Evolutionary conservation across 2,888 invertebrate species (phyloP), one percentile per base, ranked within the genome.

Genomic region (Helicoverpa assulta): DNA sequence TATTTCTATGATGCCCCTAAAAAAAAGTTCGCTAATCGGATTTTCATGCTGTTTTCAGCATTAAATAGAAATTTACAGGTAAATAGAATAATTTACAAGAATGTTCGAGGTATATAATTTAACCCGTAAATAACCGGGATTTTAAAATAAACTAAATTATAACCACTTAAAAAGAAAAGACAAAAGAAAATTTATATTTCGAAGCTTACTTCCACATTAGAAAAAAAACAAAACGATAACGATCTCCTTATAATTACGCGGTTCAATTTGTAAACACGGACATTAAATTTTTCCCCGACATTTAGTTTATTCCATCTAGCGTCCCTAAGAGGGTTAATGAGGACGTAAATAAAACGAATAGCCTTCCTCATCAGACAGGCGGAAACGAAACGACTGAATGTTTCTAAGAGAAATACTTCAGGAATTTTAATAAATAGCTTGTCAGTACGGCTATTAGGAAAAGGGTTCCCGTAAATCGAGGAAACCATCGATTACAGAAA

Each of bases 281-380:
- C 51, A 55, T 62, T 67, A 51, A 16, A 26, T 51, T 51, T 68
- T 47, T n/a, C 67, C 54, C 18, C 33, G 19, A 16, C 68, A 47
- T 67, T 67, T 50, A 40, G 52, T 59, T 59, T 52, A 51, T 61
- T 29, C 21, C 70, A 40, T 12, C 47, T 54, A 18, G 50, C 76
- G 63, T 2, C 70, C 66, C 66, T 66, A 70, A 51, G 53, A 58
- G 61, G 56, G 61, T 67, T 77, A 79, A 81, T 78, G 73, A 78
- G 71, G 63, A 77, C 73, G 74, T 77, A 76, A 83, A 80, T 79
- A 82, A 84, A 85, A 82, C 70, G 78, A 82, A 83, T 76, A 73
- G 73, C 66, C 59, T 19, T 56, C 50, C 74, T 72, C 69, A 63
- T 73, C 72, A 73, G 68, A 58, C 59, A 66, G 54, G 6, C 5